Percentiles rank a stretch among this genome's conserved stretches.
Conservation (phyloP, 2,113 vertebrate genomes). For the Otolemur garnettii region DNA sequence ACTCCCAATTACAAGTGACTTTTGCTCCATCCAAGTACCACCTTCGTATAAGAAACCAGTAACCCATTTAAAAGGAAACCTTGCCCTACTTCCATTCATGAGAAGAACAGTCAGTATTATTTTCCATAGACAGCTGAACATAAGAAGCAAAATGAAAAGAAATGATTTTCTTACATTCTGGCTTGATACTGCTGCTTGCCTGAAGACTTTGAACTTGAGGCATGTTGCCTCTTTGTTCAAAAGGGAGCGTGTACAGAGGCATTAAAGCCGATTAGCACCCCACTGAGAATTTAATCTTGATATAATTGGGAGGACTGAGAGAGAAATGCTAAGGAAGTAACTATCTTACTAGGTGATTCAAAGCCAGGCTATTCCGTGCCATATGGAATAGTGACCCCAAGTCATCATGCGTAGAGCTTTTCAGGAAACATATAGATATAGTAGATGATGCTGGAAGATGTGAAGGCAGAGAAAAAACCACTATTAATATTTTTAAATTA, state of each 20-base stretch:
- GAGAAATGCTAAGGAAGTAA: background rate
- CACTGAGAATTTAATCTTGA: background rate
- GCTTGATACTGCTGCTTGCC: background rate
- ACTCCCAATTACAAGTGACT: background rate
- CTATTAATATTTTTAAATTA: background rate
- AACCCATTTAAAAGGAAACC: background rate
- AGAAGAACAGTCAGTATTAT: background rate
- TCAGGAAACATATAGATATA: background rate
- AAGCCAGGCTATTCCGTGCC: background rate
- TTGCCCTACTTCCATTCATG: background rate
- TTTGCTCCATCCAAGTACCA: background rate
- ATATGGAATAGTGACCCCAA: too few species aligned
- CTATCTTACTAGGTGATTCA: background rate
- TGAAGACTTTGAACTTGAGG: background rate
- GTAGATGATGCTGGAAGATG: background rate
- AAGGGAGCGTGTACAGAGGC: background rate
- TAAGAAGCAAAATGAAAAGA: background rate
- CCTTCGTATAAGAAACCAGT: background rate
- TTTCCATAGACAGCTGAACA: background rate
- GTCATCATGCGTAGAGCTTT: background rate
- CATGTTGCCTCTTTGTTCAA: background rate
- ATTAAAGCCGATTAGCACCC: background rate
- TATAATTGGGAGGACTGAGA: background rate
- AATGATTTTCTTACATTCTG: background rate
- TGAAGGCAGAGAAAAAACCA: background rate